These are phyloP conservation scores for Symphodus melops DNA, from an alignment of 2,113 vertebrate species.

Conservation along the genomic window DNA sequence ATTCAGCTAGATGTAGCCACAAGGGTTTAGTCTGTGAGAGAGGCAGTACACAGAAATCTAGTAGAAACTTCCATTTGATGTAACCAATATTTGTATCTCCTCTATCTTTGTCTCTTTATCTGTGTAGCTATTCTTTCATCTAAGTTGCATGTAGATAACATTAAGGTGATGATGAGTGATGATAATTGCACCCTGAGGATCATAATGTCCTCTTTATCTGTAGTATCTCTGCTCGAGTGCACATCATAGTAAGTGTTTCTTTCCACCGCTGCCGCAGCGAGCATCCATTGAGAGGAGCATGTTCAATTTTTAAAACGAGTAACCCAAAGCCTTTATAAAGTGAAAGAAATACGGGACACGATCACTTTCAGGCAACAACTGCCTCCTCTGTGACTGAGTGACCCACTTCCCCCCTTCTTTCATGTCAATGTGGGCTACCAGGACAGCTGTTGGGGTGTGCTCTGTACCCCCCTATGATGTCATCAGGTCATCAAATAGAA, in stretches of 20 bases:
- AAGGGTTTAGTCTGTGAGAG: background rate
- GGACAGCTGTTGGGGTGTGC: slow-evolving; percentile 45
- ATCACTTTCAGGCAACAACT: slow-evolving; percentile 37
- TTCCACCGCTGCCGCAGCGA: slow-evolving; percentile 34
- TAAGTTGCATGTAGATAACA: background rate
- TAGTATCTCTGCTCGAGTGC: slow-evolving; percentile 34
- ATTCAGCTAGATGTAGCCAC: slow-evolving; percentile 13
- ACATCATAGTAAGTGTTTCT: slow-evolving; percentile 22
- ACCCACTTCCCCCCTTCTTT: slow-evolving; percentile 55
- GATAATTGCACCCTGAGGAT: slow-evolving; percentile 24
- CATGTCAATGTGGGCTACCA: slow-evolving; percentile 36
- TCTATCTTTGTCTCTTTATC: background rate
- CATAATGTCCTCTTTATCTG: slow-evolving; percentile 9
- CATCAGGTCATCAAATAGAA: slow-evolving; percentile 5
- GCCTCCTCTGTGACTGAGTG: slow-evolving; percentile 65
- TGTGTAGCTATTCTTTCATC: slow-evolving; percentile 1
- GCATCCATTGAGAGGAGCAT: slow-evolving; percentile 35
- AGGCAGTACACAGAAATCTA: background rate
- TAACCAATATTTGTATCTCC: background rate
- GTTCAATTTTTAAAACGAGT: slow-evolving; percentile 67
- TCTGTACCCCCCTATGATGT: too few relatives aligned
- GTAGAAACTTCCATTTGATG: background rate
- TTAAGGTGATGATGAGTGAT: slow-evolving; percentile 6
- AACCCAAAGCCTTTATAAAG: slow-evolving; percentile 48
- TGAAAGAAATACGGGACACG: slow-evolving; percentile 12